A percentile compares a stretch with the other conserved stretches of the same genome.
These are phyloP conservation scores for Pogona vitticeps DNA, from an alignment of 2,113 vertebrate genomes.

Conservation along the genomic window DNA sequence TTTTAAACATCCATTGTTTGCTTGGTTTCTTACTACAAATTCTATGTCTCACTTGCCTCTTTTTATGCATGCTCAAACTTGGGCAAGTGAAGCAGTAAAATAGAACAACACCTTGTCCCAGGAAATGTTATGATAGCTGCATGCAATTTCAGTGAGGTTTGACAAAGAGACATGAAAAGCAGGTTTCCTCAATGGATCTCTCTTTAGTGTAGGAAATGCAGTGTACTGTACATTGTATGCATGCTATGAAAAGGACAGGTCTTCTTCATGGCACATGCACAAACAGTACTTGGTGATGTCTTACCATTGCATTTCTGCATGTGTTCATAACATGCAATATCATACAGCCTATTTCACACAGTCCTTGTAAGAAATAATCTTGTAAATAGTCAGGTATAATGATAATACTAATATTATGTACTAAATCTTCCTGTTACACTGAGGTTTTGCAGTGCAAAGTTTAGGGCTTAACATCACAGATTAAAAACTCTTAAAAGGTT, in stretches of 20 bases:
- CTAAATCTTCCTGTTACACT: not conserved
- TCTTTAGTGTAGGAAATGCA: not conserved
- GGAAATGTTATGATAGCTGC: not conserved
- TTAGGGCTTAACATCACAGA: not conserved
- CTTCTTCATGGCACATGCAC: not conserved
- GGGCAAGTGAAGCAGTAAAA: not conserved
- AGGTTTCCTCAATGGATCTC: not conserved
- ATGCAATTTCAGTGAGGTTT: not conserved
- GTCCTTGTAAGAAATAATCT: not conserved
- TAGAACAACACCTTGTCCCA: not conserved
- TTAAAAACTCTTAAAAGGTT: not conserved
- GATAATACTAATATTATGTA: not conserved
- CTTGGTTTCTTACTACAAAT: not conserved
- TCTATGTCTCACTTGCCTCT: not conserved
- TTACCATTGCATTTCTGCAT: not conserved
- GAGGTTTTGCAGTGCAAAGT: not conserved
- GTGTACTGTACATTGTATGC: not conserved
- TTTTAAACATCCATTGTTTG: no score
- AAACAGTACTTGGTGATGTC: not conserved
- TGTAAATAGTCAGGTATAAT: not conserved
- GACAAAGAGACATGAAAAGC: not conserved
- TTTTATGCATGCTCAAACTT: not conserved
- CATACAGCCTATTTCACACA: not conserved
- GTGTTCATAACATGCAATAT: not conserved
- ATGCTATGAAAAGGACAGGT: not conserved